These are phyloP conservation scores for Heliconius hortense DNA, from an alignment of 2,888 invertebrate species.

Conservation along the genomic window DNA sequence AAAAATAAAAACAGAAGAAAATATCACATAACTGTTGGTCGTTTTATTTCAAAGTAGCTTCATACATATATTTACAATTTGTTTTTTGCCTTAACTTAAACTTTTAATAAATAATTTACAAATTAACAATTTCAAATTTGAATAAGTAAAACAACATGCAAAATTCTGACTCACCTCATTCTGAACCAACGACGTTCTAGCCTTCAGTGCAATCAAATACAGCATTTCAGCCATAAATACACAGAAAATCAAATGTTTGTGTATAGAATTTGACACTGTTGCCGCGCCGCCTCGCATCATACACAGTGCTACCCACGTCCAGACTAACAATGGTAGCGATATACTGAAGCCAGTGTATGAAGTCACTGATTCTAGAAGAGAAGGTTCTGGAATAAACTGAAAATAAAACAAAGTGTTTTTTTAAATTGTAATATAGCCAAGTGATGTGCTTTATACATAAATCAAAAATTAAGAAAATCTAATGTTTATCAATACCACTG, in stretches of 20 bases:
- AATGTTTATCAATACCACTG: no score
- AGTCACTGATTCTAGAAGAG: constrained; percentile 91
- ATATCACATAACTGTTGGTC: no score
- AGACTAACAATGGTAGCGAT: constrained; percentile 89
- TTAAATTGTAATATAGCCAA: not conserved
- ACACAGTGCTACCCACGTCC: constrained; percentile 90
- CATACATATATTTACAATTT: no score
- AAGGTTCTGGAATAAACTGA: constrained; percentile 92
- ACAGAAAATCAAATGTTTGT: constrained; percentile 95
- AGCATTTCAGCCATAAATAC: constrained; percentile 93
- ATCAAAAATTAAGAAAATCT: no score
- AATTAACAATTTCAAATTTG: no score
- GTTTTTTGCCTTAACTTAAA: no score
- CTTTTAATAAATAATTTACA: no score
- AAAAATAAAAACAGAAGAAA: no score
- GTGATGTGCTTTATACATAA: not conserved
- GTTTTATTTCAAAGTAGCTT: no score
- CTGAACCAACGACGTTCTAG: constrained; percentile 88
- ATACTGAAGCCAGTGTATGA: constrained; percentile 94
- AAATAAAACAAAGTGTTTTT: constrained; percentile 30
- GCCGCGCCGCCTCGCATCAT: constrained; percentile 90
- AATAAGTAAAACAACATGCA: no score
- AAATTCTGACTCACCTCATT: constrained; percentile 84
- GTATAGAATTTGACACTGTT: constrained; percentile 96
- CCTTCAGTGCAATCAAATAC: constrained; percentile 93